phyloP scores from a whole-genome alignment of 1,140 invertebrate genomes.

The Lanistes nyassanus region DNA sequence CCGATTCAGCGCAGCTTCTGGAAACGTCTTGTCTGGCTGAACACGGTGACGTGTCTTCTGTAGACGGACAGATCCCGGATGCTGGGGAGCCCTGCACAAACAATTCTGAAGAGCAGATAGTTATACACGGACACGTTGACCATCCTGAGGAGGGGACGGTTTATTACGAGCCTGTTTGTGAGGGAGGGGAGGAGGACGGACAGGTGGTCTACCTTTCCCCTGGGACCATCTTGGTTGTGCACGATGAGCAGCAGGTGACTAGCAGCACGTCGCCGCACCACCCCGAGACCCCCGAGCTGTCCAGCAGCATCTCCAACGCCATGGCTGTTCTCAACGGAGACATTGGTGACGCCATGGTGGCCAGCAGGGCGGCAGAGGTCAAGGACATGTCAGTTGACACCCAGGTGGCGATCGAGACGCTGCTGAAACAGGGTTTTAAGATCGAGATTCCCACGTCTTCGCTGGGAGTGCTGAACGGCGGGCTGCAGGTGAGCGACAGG shows the following conservation, averaged over 20 bases:
- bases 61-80: too few relatives aligned
- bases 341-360: neutral
- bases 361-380: too few relatives aligned
- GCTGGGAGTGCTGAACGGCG: too few relatives aligned
- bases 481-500: too few relatives aligned
- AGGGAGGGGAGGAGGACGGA: neutral
- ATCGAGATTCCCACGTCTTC: conserved; percentile 9
- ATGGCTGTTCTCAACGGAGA: neutral
- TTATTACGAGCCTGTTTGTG: too few relatives aligned
- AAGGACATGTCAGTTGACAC: neutral
- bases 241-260: neutral
- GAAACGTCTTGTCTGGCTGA: conserved; percentile 13
- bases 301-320: neutral
- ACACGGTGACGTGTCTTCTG: too few relatives aligned
- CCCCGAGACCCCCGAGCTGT: neutral
- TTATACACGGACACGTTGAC: too few relatives aligned
- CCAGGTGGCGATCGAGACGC: neutral
- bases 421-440: conserved; percentile 7
- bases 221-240: conserved; percentile 6
- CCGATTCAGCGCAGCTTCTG: neutral
- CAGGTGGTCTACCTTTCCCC: conserved; percentile 12
- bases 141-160: too few relatives aligned
- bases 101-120: too few relatives aligned
- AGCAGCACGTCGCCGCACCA: neutral
- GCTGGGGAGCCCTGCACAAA: too few relatives aligned